A percentile compares a stretch with the other conserved stretches of the same genome.
These are phyloP conservation scores for Atrina japonica DNA, from an alignment of 2,888 invertebrate genomes.

Conservation along the genomic window DNA sequence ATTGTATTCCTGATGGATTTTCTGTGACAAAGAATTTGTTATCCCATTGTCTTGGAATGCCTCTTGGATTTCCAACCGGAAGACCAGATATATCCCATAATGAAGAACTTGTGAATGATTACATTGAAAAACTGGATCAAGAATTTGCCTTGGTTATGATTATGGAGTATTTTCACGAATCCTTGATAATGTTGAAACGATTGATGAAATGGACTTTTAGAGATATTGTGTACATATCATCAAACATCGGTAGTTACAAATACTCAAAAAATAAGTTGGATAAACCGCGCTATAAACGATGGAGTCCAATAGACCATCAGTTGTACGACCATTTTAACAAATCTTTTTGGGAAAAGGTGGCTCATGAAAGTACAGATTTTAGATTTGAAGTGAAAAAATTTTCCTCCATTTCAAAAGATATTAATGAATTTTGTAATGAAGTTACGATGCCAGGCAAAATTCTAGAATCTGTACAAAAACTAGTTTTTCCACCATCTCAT, in stretches of 20 bases:
- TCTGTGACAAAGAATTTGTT: conserved; percentile 75
- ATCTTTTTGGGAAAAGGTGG: conserved; percentile 55
- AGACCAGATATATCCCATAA: conserved; percentile 58
- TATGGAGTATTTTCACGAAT: conserved; percentile 78
- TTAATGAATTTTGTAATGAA: conserved; percentile 31
- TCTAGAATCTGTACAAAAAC: too few species aligned
- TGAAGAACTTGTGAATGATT: conserved; percentile 49
- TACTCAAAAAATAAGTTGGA: conserved; percentile 22
- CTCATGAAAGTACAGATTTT: conserved; percentile 44
- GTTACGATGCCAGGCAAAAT: too few species aligned
- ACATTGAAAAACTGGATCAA: conserved; percentile 66
- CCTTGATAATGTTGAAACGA: conserved; percentile 75
- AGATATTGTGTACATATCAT: conserved; percentile 74
- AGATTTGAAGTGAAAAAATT: conserved; percentile 37
- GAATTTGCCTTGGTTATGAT: conserved; percentile 76
- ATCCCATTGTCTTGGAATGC: conserved; percentile 77
- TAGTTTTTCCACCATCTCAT: too few species aligned
- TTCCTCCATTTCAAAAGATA: conserved; percentile 18
- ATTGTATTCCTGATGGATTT: conserved; percentile 77
- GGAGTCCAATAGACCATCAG: conserved; percentile 41
- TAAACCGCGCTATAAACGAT: conserved; percentile 22
- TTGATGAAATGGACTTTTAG: conserved; percentile 77
- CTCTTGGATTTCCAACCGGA: conserved; percentile 71
- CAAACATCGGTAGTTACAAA: conserved; percentile 60
- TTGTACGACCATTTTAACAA: conserved; percentile 61